Percentiles rank a stretch among this genome's conserved stretches.
These are phyloP conservation scores for Scaptomyza polygonia DNA, from an alignment of 2,888 invertebrate species.

Conservation along the genomic window DNA sequence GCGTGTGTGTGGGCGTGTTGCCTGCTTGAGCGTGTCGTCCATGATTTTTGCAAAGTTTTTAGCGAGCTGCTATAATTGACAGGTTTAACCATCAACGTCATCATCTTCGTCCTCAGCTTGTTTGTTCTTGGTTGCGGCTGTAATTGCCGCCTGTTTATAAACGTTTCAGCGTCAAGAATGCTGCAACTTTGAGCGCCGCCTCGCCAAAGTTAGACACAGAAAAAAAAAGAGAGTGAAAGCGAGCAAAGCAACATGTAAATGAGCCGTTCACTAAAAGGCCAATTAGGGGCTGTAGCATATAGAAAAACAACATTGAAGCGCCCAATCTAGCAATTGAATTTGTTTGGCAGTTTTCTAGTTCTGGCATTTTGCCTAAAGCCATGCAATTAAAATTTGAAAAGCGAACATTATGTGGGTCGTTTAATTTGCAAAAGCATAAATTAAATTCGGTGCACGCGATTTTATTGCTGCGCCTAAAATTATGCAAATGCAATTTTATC, in stretches of 20 bases:
- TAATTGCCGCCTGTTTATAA: slow-evolving; percentile 54
- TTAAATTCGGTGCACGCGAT: slow-evolving; percentile 50
- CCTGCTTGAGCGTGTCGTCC: slow-evolving; percentile 30
- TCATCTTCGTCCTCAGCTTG: slow-evolving; percentile 29
- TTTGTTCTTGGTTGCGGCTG: slow-evolving; percentile 58
- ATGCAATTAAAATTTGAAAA: slow-evolving; percentile 54
- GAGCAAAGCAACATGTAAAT: slow-evolving; percentile 25
- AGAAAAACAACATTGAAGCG: background rate
- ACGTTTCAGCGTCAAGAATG: slow-evolving; percentile 33
- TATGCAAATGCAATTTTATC: slow-evolving; percentile 77
- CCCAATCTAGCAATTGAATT: slow-evolving; percentile 19
- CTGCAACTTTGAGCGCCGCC: slow-evolving; percentile 26
- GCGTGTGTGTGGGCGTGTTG: slow-evolving; percentile 15
- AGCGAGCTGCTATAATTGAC: slow-evolving; percentile 73
- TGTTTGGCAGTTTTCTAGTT: slow-evolving; percentile 5
- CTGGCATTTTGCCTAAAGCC: slow-evolving; percentile 19
- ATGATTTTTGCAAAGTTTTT: slow-evolving; percentile 61
- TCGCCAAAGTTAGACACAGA: slow-evolving; percentile 15
- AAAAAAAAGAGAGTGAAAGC: background rate
- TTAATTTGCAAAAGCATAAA: slow-evolving; percentile 72
- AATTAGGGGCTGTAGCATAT: slow-evolving; percentile 11
- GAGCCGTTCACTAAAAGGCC: slow-evolving; percentile 8
- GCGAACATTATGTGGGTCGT: slow-evolving; percentile 50
- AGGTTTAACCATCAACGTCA: slow-evolving; percentile 48
- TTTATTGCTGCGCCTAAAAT: slow-evolving; percentile 65